Conservation (phyloP, 92 coral and sea anemone species). For the Isaurus tuberculatus region DNA sequence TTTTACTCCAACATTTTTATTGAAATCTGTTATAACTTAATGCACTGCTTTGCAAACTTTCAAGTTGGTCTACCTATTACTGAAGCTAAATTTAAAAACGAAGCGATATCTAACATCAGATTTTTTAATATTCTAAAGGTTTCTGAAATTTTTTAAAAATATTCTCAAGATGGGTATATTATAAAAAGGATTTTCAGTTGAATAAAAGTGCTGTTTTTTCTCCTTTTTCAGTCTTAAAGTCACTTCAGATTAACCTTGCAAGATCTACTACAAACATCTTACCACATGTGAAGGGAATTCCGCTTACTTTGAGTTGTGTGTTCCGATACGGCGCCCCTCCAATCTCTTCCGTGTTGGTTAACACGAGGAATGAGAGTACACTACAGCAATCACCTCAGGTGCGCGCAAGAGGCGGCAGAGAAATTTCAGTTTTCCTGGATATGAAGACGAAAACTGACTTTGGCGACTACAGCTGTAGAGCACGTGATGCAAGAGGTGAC, state of each 20-base stretch:
- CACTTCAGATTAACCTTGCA: slow-evolving; percentile 19
- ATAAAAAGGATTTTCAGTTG: neutral
- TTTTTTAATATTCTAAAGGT: no score
- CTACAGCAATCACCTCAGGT: neutral
- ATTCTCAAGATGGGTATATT: no score
- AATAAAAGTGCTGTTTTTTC: neutral
- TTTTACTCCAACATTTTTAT: no score
- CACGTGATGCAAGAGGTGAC: slow-evolving; percentile 35
- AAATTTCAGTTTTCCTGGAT: neutral
- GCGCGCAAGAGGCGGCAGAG: neutral
- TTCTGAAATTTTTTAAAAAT: no score
- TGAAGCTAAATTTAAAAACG: no score
- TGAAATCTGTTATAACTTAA: no score
- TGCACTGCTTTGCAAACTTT: no score
- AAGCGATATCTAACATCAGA: no score
- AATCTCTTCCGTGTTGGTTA: slow-evolving; percentile 11
- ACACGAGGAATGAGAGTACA: neutral
- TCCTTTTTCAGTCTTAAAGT: slow-evolving; percentile 17
- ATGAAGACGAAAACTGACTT: neutral
- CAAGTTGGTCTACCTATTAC: no score
- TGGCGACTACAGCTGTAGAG: slow-evolving; percentile 13
- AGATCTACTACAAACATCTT: neutral
- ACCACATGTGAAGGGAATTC: slow-evolving; percentile 22
- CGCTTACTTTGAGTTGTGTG: slow-evolving; percentile 24
- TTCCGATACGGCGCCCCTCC: slow-evolving; percentile 43